phyloP scores from a whole-genome alignment of 2,113 vertebrate genomes.

The Odontophorus gujanensis region DNA sequence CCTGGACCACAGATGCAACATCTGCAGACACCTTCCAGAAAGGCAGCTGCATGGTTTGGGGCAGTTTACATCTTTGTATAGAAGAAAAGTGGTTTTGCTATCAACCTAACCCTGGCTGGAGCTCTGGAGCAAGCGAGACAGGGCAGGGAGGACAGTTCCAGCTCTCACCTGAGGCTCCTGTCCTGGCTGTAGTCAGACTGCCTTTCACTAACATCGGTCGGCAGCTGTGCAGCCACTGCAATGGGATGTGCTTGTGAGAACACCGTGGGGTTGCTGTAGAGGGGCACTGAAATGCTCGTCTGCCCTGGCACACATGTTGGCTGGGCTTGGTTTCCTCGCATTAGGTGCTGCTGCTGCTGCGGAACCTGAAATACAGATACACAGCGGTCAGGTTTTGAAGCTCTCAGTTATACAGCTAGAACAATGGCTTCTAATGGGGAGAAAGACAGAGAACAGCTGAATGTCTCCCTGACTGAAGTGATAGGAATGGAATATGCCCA shows the following conservation, averaged over 20 bases:
- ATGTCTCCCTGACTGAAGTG: not conserved
- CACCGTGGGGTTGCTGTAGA: constrained; percentile 84
- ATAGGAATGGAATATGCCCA: rapidly evolving
- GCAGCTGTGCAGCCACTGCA: constrained; percentile 41
- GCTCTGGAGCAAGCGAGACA: not conserved
- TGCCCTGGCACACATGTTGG: constrained; percentile 73
- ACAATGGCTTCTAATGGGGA: not conserved
- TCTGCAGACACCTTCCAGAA: not conserved
- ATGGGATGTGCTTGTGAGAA: constrained; percentile 78
- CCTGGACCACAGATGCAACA: not conserved
- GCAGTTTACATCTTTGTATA: not conserved
- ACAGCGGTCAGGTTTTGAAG: not conserved
- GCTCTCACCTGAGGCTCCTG: constrained; percentile 76
- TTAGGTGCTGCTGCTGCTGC: constrained; percentile 71
- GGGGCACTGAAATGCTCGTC: constrained; percentile 77
- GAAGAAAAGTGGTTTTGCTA: not conserved
- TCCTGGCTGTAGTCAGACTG: constrained; percentile 78
- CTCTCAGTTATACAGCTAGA: not conserved
- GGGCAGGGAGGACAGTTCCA: not conserved
- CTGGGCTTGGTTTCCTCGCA: constrained; percentile 70
- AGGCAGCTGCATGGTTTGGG: not conserved
- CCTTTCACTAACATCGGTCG: constrained; percentile 74
- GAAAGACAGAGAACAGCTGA: not conserved
- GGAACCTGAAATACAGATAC: not conserved
- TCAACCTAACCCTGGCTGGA: not conserved